These are phyloP conservation scores for Anguilla anguilla DNA, from an alignment of 2,797 vertebrate genomes.

Conservation along the genomic window DNA sequence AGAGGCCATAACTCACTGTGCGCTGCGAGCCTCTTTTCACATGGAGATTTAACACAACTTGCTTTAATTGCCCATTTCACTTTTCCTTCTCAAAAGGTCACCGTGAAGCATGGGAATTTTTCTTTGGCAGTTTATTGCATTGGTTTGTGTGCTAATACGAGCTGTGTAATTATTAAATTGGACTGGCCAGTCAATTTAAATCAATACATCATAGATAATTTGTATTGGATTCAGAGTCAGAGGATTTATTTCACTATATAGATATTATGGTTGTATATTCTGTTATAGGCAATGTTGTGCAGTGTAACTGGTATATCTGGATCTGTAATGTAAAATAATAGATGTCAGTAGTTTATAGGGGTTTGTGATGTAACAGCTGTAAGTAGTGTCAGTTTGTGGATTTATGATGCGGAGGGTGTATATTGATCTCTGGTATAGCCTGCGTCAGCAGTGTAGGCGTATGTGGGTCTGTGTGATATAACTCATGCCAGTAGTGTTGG, in stretches of 20 bases:
- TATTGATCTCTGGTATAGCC: background rate
- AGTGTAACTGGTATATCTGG: background rate
- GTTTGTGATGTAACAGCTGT: background rate
- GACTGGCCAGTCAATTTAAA: conserved; percentile 4
- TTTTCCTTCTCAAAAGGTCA: conserved; percentile 40
- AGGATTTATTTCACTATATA: background rate
- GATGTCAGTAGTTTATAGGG: background rate
- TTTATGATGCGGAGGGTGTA: background rate
- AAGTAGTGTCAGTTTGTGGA: background rate
- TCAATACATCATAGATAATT: background rate
- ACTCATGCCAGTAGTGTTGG: background rate
- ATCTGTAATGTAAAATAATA: background rate
- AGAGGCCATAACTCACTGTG: conserved; percentile 36
- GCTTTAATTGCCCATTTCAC: conserved; percentile 22
- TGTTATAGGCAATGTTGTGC: background rate
- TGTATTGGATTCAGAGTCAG: background rate
- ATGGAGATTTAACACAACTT: conserved; percentile 41
- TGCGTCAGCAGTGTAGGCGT: background rate
- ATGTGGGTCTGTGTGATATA: background rate
- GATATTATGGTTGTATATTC: background rate
- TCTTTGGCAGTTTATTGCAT: background rate
- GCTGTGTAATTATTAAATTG: conserved; percentile 25
- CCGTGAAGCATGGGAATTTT: conserved; percentile 28
- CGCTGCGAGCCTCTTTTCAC: conserved; percentile 30
- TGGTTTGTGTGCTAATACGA: background rate